Conservation (phyloP, 2,797 vertebrate species). For the Phrynocephalus vlangalii region DNA sequence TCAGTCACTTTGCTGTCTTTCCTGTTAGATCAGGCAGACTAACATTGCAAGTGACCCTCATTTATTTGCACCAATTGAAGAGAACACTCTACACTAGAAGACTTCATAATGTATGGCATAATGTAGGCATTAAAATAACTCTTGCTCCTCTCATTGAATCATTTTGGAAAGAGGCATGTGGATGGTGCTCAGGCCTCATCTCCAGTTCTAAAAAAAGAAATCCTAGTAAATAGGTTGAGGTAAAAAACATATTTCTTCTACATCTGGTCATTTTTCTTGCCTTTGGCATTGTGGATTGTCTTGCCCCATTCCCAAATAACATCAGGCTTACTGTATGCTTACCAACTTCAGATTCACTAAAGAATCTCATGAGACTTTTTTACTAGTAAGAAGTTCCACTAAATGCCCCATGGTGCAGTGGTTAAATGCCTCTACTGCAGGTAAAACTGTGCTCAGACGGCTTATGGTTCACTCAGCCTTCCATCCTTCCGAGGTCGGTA, state of each 20-base stretch:
- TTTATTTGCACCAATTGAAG: neutral
- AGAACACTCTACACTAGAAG: neutral
- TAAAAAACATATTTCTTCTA: neutral
- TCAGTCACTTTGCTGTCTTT: neutral
- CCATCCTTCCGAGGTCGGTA: no score
- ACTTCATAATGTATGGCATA: neutral
- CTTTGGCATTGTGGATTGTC: neutral
- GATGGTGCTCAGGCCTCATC: neutral
- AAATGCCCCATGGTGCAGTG: no score
- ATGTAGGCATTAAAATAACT: neutral
- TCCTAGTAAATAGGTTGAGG: neutral
- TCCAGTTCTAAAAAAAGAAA: neutral
- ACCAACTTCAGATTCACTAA: conserved; percentile 2
- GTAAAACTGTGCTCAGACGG: no score
- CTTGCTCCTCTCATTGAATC: neutral
- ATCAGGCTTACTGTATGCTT: conserved; percentile 10
- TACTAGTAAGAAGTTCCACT: accelerated
- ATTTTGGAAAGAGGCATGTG: neutral
- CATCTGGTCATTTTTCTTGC: neutral
- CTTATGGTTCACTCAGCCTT: no score
- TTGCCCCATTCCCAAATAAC: conserved; percentile 5
- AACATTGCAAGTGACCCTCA: neutral
- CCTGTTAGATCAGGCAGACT: neutral
- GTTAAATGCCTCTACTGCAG: no score
- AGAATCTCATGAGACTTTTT: neutral